Base-by-base conservation (phyloP, 2,113 vertebrate genomes). In the Abramis brama region DNA sequence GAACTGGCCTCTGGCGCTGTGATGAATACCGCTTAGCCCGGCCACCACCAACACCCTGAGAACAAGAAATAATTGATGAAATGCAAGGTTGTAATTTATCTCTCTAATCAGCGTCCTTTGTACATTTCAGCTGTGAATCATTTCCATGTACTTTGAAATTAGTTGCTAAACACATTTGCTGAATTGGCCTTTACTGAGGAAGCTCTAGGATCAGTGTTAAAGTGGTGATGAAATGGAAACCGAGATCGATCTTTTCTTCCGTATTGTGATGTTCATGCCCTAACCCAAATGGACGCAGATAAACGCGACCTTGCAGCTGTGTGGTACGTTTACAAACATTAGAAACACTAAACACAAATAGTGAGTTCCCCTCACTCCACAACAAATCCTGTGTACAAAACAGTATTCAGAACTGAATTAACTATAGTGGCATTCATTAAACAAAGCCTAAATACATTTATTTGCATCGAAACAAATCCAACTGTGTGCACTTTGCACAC, bases 21-120 rank as follows among this genome's bases (percentile, higher is more conserved):
- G 98, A 97, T 0, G 98, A 99, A 91, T 99, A 99, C 27, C 98
- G 97, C 30, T 99, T 99, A 68, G 97, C 98, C 0, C 98, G 95
- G 21, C 95, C 96, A 57, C 95, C 94, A 12, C 94, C 94, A 55
- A 96, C 97, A 0, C 95, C 95, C 91, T 98, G 92, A 0, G 7
- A 75, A 59, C 62, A 19, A 79, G 4, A 23, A 23, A 39, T 2
- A 39, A 79, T 1, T 13, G 5, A 50, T n/a, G 19, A 73, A 71
- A 62, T 57, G 12, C 36, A 82, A 33, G 43, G 23, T 5, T 27
- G 12, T n/a, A 60, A 3, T 7, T 60, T 36, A 23, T 5, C 19
- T 5, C 17, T 39, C 8, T 21, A 1, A 10, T 36, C 17, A 36
- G 30, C 17, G 1, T 7, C 47, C 47, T 47, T 47, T 47, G 45